A percentile compares a stretch with the other conserved stretches of the same genome.
Evolutionary conservation across 2,797 vertebrate genomes (phyloP).

Genomic region (Phyllotis vaccarum): DNA sequence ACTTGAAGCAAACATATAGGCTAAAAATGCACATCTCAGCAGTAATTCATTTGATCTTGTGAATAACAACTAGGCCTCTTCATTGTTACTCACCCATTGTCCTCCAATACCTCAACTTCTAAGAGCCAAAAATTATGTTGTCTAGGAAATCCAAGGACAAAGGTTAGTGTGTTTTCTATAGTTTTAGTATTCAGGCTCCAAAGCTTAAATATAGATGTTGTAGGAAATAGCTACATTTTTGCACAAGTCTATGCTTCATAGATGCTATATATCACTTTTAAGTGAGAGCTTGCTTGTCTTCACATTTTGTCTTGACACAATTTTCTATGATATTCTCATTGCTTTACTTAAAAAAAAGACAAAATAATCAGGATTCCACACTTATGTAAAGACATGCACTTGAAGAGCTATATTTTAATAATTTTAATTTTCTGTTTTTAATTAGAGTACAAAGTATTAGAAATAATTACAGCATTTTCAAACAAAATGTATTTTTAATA

Average conservation of each 20-base stretch:
- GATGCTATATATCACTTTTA: background rate
- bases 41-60: conserved; percentile 1
- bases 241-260: background rate
- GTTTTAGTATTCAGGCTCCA: background rate
- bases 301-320: conserved; percentile 16
- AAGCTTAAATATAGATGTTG: conserved; percentile 26
- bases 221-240: conserved; percentile 41
- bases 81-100: background rate
- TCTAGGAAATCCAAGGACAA: background rate
- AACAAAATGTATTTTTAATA: background rate
- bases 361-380: conserved; percentile 50
- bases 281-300: background rate
- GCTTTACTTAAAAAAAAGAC: background rate
- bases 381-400: conserved; percentile 30
- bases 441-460: background rate
- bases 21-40: background rate
- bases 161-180: background rate
- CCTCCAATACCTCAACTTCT: background rate
- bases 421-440: background rate
- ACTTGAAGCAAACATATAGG: background rate
- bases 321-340: conserved; percentile 25
- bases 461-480: background rate
- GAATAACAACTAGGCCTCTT: conserved; percentile 21
- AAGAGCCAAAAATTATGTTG: background rate
- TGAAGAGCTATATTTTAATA: conserved; percentile 52